phyloP scores from a whole-genome alignment of 2,797 vertebrate genomes.

The Scolopax bukidnonensis region DNA sequence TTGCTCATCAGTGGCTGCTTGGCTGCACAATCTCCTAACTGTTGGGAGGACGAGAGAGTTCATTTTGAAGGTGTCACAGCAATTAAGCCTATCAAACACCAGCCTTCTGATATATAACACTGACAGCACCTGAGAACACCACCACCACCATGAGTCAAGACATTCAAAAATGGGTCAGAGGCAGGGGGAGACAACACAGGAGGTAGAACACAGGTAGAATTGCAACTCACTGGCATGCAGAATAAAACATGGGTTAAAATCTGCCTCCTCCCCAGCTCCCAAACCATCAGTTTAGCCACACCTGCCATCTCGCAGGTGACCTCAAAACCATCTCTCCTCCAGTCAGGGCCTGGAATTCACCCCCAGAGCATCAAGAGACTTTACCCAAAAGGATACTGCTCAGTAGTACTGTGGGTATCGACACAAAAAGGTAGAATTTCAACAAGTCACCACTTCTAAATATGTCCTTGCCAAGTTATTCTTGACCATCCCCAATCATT shows the following conservation, averaged over 20 bases:
- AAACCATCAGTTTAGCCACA: accelerated
- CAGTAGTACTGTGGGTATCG: not conserved
- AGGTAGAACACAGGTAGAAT: not conserved
- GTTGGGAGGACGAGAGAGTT: not conserved
- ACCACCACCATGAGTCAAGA: not conserved
- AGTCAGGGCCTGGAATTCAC: not conserved
- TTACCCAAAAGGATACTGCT: not conserved
- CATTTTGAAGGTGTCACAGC: not conserved
- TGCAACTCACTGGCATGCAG: accelerated
- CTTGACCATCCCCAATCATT: not conserved
- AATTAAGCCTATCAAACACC: not conserved
- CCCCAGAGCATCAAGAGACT: not conserved
- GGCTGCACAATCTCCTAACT: not conserved
- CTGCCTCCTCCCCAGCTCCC: not conserved
- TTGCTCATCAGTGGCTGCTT: not conserved
- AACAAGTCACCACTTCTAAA: not conserved
- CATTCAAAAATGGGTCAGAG: not conserved
- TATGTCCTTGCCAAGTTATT: not conserved
- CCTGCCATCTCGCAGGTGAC: not conserved
- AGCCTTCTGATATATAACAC: not conserved
- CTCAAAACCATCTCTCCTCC: not conserved
- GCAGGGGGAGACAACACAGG: not conserved
- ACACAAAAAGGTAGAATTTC: not conserved
- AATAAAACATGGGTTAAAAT: not conserved
- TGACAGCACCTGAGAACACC: not conserved